A percentile compares a stretch with the other conserved stretches of the same genome.
Evolutionary conservation across 2,888 invertebrate genomes (phyloP).

Genomic region (Nomada hirtipes): DNA sequence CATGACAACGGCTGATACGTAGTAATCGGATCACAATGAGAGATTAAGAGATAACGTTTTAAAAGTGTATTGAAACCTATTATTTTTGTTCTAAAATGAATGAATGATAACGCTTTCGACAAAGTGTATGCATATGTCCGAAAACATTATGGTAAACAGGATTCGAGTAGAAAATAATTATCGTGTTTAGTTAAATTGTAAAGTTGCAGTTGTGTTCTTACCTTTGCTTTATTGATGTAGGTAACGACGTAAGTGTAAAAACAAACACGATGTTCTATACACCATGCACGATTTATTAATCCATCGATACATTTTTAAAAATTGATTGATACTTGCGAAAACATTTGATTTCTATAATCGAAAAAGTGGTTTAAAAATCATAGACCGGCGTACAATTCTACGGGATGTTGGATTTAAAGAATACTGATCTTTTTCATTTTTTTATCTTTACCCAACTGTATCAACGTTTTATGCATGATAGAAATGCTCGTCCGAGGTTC

Average conservation of each 20-base stretch:
- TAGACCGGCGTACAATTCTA: conserved; percentile 65
- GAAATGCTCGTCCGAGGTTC: conserved; percentile 53
- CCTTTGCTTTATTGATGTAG: neutral
- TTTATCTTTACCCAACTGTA: conserved; percentile 46
- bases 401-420: conserved; percentile 60
- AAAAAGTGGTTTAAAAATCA: conserved; percentile 68
- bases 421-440: conserved; percentile 61
- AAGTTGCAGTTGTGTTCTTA: neutral
- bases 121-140: neutral
- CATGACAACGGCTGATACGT: conserved; percentile 13
- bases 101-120: neutral
- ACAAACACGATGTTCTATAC: conserved; percentile 33
- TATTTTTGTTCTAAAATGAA: neutral
- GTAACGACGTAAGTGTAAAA: neutral
- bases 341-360: conserved; percentile 70
- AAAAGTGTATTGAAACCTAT: conserved; percentile 14
- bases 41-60: conserved; percentile 18
- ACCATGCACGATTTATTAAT: conserved; percentile 76
- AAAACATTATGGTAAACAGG: neutral
- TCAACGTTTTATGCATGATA: conserved; percentile 44
- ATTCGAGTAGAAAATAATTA: neutral
- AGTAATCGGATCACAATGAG: conserved; percentile 12
- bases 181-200: neutral
- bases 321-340: conserved; percentile 73
- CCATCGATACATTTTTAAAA: conserved; percentile 75